Evolutionary conservation across 2,888 invertebrate species (phyloP).

Genomic region (Papilio elwesi): DNA sequence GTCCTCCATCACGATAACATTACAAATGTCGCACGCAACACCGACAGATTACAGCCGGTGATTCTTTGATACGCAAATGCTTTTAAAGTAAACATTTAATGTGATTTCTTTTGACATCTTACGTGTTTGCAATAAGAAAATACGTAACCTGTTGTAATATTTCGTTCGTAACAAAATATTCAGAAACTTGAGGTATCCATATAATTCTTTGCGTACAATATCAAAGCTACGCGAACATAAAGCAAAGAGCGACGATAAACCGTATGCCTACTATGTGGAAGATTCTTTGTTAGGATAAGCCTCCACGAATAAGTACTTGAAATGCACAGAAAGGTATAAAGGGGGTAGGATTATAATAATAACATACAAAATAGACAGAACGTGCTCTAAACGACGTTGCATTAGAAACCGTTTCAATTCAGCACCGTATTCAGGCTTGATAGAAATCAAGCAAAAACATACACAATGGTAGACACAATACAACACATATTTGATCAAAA

Average conservation of each 20-base stretch:
- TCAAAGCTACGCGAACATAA: neutral
- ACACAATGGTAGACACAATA: slow-evolving; percentile 13
- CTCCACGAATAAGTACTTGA: slow-evolving; percentile 20
- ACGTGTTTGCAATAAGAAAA: neutral
- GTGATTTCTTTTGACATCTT: neutral
- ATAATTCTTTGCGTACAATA: neutral
- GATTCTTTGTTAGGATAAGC: slow-evolving; percentile 28
- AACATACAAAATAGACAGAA: slow-evolving; percentile 24
- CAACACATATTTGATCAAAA: slow-evolving; percentile 10
- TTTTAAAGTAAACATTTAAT: slow-evolving; percentile 12
- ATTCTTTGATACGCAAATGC: slow-evolving; percentile 33
- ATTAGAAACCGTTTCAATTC: slow-evolving; percentile 27
- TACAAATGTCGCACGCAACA: slow-evolving; percentile 39
- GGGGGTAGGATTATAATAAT: slow-evolving; percentile 27
- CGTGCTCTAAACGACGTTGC: slow-evolving; percentile 18
- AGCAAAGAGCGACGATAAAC: neutral
- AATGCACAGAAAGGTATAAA: slow-evolving; percentile 22
- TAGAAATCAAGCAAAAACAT: slow-evolving; percentile 16
- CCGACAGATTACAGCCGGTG: neutral
- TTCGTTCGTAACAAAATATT: no score
- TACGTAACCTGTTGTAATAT: neutral
- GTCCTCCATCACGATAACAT: slow-evolving; percentile 38
- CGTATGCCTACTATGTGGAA: slow-evolving; percentile 3
- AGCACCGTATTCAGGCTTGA: slow-evolving; percentile 4
- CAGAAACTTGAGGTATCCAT: no score